These are phyloP conservation scores for Coilia nasus DNA, from an alignment of 2,797 vertebrate species.

Conservation along the genomic window DNA sequence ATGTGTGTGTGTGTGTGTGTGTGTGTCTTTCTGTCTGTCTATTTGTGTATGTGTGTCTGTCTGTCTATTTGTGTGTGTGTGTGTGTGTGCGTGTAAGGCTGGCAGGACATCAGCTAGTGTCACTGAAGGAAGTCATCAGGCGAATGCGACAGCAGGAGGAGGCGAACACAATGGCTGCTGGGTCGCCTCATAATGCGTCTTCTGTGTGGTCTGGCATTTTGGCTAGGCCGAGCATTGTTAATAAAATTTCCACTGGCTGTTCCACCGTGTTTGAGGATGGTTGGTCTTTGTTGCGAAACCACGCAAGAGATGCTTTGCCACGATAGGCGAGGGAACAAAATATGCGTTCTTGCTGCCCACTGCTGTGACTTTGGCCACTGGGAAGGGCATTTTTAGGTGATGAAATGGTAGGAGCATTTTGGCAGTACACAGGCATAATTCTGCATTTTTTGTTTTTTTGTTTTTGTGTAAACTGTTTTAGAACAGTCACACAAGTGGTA, in stretches of 20 bases:
- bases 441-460: background rate
- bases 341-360: slow-evolving; percentile 20
- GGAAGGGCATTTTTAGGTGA: background rate
- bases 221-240: slow-evolving; percentile 55
- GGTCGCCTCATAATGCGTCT: slow-evolving; percentile 42
- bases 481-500: background rate
- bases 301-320: slow-evolving; percentile 24
- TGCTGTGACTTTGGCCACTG: background rate
- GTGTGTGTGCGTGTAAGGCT: background rate
- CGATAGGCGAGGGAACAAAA: slow-evolving; percentile 24
- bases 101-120: slow-evolving; percentile 39
- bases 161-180: slow-evolving; percentile 59
- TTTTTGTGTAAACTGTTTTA: background rate
- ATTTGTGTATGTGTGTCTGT: no score
- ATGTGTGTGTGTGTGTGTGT: background rate
- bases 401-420: background rate
- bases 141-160: slow-evolving; percentile 52
- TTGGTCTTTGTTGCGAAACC: slow-evolving; percentile 29
- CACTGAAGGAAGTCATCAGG: slow-evolving; percentile 57
- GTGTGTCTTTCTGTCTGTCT: no score
- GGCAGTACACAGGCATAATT: background rate
- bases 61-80: no score
- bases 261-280: slow-evolving; percentile 27
- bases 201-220: slow-evolving; percentile 50
- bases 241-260: slow-evolving; percentile 41